Conservation (phyloP, 2,113 vertebrate genomes). For the Microtus oregoni region DNA sequence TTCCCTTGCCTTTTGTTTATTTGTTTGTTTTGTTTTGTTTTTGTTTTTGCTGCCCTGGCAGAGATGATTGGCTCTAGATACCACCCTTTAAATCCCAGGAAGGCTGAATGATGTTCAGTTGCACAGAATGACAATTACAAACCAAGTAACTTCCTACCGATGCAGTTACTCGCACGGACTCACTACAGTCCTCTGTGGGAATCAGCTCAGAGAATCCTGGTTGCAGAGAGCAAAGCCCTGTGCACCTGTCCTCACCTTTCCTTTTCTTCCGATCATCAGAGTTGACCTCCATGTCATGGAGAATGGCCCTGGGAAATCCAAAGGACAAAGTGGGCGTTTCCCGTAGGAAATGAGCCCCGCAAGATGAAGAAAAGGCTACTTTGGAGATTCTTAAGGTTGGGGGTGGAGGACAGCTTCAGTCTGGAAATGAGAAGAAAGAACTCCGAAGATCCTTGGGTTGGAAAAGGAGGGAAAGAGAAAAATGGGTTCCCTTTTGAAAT, state of each 20-base stretch:
- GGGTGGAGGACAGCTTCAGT: neutral
- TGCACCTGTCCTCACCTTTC: neutral
- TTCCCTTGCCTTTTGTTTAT: neutral
- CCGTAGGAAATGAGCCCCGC: conserved; percentile 3
- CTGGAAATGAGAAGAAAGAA: conserved; percentile 35
- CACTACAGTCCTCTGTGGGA: neutral
- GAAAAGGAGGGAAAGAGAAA: conserved; percentile 15
- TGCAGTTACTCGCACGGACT: neutral
- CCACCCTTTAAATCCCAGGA: neutral
- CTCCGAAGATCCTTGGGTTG: neutral
- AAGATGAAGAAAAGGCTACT: conserved; percentile 37
- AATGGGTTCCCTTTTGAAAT: conserved; percentile 49
- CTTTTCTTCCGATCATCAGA: neutral
- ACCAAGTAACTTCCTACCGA: neutral
- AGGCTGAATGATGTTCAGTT: neutral
- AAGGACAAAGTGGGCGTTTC: conserved; percentile 28
- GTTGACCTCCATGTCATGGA: neutral
- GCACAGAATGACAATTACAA: neutral
- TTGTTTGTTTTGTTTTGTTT: neutral
- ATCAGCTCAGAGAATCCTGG: neutral
- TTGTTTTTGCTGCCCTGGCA: neutral
- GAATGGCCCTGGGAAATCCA: neutral
- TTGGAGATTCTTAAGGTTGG: neutral
- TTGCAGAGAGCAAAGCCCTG: neutral
- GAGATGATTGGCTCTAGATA: neutral